Evolutionary conservation across 2,797 vertebrate genomes (phyloP).

Genomic region (Sus cebifrons): DNA sequence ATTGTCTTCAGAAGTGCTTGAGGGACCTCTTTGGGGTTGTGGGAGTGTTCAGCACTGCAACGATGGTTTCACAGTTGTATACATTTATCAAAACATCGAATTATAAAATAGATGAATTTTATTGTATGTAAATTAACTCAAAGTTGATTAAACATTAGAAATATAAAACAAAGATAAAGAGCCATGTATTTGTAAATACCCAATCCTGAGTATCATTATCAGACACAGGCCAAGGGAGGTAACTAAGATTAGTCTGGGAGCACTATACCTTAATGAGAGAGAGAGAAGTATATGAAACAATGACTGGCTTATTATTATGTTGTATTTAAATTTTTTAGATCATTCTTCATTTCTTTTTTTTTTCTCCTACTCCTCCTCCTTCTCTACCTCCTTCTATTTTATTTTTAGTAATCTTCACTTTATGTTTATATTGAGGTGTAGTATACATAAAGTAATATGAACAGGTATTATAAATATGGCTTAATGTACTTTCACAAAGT

Average conservation of each 20-base stretch:
- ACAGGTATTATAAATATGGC: neutral
- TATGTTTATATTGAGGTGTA: neutral
- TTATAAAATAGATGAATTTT: neutral
- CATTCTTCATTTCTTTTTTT: neutral
- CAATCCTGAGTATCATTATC: neutral
- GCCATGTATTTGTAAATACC: neutral
- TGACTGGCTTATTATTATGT: neutral
- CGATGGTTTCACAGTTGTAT: neutral
- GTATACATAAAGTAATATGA: neutral
- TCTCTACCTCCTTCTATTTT: neutral
- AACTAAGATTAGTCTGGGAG: neutral
- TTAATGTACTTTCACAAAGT: neutral
- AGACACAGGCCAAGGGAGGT: neutral
- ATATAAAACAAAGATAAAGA: neutral
- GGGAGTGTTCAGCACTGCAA: neutral
- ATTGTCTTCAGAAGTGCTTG: neutral
- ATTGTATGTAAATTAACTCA: neutral
- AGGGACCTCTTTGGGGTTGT: neutral
- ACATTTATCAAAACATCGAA: neutral
- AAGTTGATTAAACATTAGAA: neutral
- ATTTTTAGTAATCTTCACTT: neutral
- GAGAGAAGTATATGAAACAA: neutral
- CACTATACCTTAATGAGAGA: neutral
- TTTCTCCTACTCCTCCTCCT: neutral
- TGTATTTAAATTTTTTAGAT: neutral